Percentiles rank a stretch among this genome's conserved stretches.
These are phyloP conservation scores for Hypotaenidia philippensis DNA, from an alignment of 2,797 vertebrate genomes.

Conservation along the genomic window DNA sequence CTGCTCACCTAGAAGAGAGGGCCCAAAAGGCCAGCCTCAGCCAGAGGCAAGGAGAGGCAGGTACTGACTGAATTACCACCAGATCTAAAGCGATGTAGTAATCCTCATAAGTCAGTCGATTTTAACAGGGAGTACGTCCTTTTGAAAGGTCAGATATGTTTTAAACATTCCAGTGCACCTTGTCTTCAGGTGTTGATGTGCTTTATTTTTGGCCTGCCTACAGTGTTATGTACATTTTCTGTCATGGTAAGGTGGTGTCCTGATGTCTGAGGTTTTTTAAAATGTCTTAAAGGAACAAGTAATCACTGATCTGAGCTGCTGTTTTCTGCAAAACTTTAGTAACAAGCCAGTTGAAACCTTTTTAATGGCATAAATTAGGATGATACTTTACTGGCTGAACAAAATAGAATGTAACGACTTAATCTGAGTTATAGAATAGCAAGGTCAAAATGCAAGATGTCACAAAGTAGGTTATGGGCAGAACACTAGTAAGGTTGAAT, in stretches of 20 bases:
- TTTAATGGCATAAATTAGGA: neutral
- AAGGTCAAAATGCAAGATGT: neutral
- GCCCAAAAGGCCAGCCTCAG: constrained; percentile 39
- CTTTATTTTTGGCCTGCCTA: neutral
- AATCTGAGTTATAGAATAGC: neutral
- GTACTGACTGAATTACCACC: constrained; percentile 11
- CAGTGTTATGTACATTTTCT: neutral
- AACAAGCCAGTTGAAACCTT: neutral
- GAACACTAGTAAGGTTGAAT: neutral
- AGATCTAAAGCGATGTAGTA: neutral
- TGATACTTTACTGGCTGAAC: neutral
- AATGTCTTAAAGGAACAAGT: neutral
- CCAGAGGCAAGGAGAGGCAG: constrained; percentile 36
- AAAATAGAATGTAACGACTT: neutral
- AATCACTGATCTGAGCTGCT: neutral
- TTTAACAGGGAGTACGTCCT: constrained; percentile 54
- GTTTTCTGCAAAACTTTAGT: neutral
- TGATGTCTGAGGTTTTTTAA: neutral
- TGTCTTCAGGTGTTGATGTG: neutral
- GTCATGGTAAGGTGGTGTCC: neutral
- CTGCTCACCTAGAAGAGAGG: neutral
- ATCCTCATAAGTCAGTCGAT: constrained; percentile 48
- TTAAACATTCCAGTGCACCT: constrained; percentile 55
- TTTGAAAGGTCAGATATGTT: constrained; percentile 64
- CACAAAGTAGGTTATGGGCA: neutral